phyloP scores from a whole-genome alignment of 2,797 vertebrate genomes.

The Glyptemys insculpta region DNA sequence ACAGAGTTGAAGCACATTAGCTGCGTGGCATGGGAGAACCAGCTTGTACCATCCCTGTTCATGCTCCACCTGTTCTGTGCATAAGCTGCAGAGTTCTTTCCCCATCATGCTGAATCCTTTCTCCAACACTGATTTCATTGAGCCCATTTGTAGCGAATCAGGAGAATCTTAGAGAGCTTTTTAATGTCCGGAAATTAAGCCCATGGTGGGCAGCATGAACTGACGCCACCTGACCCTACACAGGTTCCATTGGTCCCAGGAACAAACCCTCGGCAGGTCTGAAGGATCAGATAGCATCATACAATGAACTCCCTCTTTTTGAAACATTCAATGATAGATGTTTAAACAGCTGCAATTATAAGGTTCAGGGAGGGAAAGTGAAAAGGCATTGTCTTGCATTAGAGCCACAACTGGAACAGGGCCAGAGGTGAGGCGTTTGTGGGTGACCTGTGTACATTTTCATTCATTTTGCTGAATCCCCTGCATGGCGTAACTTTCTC shows the following conservation, averaged over 20 bases:
- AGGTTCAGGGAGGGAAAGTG: constrained; percentile 54
- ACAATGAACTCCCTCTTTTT: constrained; percentile 62
- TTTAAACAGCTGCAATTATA: constrained; percentile 80
- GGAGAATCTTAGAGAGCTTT: neutral
- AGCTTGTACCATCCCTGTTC: neutral
- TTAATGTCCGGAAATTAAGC: constrained; percentile 10
- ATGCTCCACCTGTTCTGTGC: neutral
- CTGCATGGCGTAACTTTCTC: constrained; percentile 78
- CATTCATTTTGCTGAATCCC: constrained; percentile 75
- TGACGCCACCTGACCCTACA: constrained; percentile 12
- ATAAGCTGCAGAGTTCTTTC: neutral
- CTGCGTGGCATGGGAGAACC: neutral
- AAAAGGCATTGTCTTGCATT: constrained; percentile 50
- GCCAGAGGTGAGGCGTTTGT: constrained; percentile 74
- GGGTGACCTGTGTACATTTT: constrained; percentile 74
- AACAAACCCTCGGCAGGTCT: constrained; percentile 41
- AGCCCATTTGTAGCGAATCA: constrained; percentile 12
- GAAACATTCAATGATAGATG: constrained; percentile 77
- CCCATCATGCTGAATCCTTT: neutral
- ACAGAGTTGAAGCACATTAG: neutral
- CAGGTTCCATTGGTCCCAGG: constrained; percentile 48
- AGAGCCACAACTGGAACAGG: constrained; percentile 67
- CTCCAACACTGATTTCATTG: constrained; percentile 4
- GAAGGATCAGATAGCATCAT: constrained; percentile 68
- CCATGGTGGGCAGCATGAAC: neutral